Evolutionary conservation across 2,888 invertebrate genomes (phyloP), one percentile per base, ranked within the genome.

Genomic region (Cryptocephalus moraei): DNA sequence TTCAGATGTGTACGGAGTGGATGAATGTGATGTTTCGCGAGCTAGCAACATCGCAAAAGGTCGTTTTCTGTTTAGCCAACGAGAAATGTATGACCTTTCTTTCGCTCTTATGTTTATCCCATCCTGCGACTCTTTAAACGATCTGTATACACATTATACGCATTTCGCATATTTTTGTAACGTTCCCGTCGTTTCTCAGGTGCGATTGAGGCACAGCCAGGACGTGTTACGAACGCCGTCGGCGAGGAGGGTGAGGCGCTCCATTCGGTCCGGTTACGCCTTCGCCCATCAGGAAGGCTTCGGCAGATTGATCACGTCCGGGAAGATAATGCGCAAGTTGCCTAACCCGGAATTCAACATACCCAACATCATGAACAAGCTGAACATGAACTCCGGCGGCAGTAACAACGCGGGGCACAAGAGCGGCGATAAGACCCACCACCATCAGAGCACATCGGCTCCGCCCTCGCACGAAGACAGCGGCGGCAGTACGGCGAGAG

Each of bases 281-380:
- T 99, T 99, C 75, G 93, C 97, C 48, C 97, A 99, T 74, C 93
- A 94, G 66, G 91, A 93, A 76, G 95, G 95, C 60, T 96, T 95
- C 72, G 95, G 95, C 42, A 81, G 92, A 13, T 86, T 99, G 59
- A 99, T 99, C 68, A 97, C 95, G 9, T 92, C 92, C 43, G 96
- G 95, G 50, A 92, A 92, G 73, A 93, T 95, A 65, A 94, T 95
- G 93, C 79, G 84, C 55, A 85, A 87, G 66, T 74, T 87, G 68
- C 87, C 87, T 46, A 87, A 86, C 69, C 71, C 76, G 41, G 87
- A 87, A 67, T 86, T 86, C 56, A 86, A 82, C 64, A 82, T 86
- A 65, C 76, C 86, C 53, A 59, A 55, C 49, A 67, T 76, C 63
- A 55, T 67, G 65, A 69, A 75, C 66, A 67, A 75, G 66, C 56